Percentiles rank a stretch among this genome's conserved stretches.
phyloP scores from a whole-genome alignment of 2,888 invertebrate genomes.

The Ophion costatus region DNA sequence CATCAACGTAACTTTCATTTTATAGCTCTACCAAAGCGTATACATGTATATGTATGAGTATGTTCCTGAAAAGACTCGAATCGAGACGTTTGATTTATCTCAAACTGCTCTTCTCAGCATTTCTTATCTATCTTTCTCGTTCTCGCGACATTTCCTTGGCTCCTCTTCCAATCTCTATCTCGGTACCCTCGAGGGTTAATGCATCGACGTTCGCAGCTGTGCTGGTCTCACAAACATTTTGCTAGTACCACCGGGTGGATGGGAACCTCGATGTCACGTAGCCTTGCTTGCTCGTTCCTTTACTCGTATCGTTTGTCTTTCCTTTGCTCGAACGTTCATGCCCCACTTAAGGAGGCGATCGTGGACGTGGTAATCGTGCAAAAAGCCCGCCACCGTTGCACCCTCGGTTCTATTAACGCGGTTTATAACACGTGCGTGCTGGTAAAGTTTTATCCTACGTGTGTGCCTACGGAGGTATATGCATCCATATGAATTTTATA shows the following conservation, averaged over 20 bases:
- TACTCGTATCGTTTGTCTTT: constrained; percentile 56
- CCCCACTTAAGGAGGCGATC: constrained; percentile 16
- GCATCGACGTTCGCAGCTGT: constrained; percentile 45
- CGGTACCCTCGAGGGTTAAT: constrained; percentile 52
- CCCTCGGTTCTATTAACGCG: constrained; percentile 56
- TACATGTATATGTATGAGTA: neutral
- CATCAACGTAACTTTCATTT: constrained; percentile 28
- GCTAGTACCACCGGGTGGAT: constrained; percentile 39
- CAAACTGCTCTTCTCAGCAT: constrained; percentile 37
- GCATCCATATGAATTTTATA: constrained; percentile 8
- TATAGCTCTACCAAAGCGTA: neutral
- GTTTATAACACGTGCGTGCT: constrained; percentile 50
- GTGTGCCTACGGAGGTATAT: neutral
- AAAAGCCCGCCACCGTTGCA: constrained; percentile 50
- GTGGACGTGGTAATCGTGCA: constrained; percentile 59
- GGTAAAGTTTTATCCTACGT: constrained; percentile 46
- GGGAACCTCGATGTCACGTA: constrained; percentile 48
- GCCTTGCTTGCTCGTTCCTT: constrained; percentile 36
- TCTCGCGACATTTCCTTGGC: constrained; percentile 46
- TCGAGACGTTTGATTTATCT: constrained; percentile 48
- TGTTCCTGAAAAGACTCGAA: constrained; percentile 12
- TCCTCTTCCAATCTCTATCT: constrained; percentile 55
- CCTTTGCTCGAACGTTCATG: constrained; percentile 41
- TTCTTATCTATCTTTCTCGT: constrained; percentile 53
- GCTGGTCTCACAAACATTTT: constrained; percentile 36